Conservation (phyloP, 1,140 invertebrate species). For the Helicoverpa armigera region DNA sequence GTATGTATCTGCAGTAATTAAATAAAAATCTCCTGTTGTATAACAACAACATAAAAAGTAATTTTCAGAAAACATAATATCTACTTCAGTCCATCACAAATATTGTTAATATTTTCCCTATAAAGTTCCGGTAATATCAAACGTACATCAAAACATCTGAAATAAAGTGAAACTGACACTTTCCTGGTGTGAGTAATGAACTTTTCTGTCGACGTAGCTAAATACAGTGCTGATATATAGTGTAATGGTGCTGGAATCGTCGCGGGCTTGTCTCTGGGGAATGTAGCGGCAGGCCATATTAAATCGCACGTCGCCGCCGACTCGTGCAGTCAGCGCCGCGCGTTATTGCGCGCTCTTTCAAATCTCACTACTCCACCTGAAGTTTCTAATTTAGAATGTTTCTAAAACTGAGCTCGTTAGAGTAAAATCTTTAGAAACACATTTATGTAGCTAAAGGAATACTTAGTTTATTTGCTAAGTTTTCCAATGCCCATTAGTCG, state of each 20-base stretch:
- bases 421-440: conserved; percentile 8
- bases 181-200: conserved; percentile 23
- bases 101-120: background rate
- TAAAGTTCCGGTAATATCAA: background rate
- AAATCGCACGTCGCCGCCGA: conserved; percentile 45
- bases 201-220: conserved; percentile 4
- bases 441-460: background rate
- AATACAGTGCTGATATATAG: conserved; percentile 4
- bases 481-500: background rate
- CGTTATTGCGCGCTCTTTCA: conserved; percentile 52
- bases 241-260: conserved; percentile 29
- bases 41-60: too few species aligned
- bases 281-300: conserved; percentile 50
- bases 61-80: too few species aligned
- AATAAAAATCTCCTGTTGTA: too few species aligned
- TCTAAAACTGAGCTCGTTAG: conserved; percentile 34
- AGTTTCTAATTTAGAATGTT: conserved; percentile 49
- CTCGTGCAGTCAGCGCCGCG: conserved; percentile 18
- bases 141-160: background rate
- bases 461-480: background rate
- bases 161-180: conserved; percentile 13
- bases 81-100: too few species aligned
- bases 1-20: too few species aligned
- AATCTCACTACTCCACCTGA: conserved; percentile 48
- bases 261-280: conserved; percentile 44